Evolutionary conservation across 2,113 vertebrate genomes (phyloP), one percentile per base, ranked within the genome.

Genomic region (Microcebus ravelobensis): DNA sequence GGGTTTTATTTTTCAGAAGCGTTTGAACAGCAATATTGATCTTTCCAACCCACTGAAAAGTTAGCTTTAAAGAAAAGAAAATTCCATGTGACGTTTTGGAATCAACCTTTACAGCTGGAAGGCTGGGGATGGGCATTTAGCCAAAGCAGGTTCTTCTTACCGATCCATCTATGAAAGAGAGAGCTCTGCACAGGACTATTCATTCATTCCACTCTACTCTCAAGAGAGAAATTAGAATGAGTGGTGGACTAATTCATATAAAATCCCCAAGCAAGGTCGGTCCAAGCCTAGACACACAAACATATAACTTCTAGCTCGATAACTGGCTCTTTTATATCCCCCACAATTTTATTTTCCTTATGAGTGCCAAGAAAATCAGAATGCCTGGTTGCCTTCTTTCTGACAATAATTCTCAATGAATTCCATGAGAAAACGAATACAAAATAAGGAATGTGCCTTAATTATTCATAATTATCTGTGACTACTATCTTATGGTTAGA

Each of bases 1-100:
- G 27, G 39, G 73, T 57, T 96, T 94, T 79, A 67, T 76, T 94
- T 96, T 91, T 82, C 86, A 91, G 63, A 95, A 45, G 20, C 36
- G 42, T 94, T 31, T 86, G 68, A 82, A 91, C 67, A 88, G 48
- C 6, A 34, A n/a, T 57, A 96, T 85, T 27, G 63, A 97, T 93
- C n/a, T 93, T 93, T 92, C 59, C 68, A 91, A 57, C n/a, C 34
- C 81, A 81, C 18, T 87, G 59, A 96, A 92, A 8, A 87, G 48
- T 86, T 65, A 55, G 39, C n/a, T 76, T 48, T 81, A 71, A 92
- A 80, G 36, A 90, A 59, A 10, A 39, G 67, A 71, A 94, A 95
- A 97, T 65, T 74, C 63, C 45, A 10, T 57, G 45, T 59, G 50
- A 92, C 45, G 94, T 87, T 95, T 59, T 34, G 84, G 45, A 84